Evolutionary conservation across 2,888 invertebrate species (phyloP), one percentile per base, ranked within the genome.

Genomic region (Melanargia galathea): DNA sequence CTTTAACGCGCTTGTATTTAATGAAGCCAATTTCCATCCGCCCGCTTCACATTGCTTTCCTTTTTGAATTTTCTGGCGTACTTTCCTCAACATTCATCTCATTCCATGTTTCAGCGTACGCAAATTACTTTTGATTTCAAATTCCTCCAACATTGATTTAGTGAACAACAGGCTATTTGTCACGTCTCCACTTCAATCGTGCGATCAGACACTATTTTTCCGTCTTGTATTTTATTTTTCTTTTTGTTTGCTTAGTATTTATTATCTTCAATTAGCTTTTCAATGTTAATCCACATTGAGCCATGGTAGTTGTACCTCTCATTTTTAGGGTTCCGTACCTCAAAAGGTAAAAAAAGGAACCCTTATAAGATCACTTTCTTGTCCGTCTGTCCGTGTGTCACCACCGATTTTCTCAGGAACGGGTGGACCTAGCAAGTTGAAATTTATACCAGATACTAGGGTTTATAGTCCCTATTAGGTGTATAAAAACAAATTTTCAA

Each of bases 11-110:
- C 79, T 80, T 83, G 82, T 83, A 82, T 84, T 85, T 90, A 90
- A 91, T 90, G 90, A 90, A 90, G 89, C 87, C 89, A 91, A 90
- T 90, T 89, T 90, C 85, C 84, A 77, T 74, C 79, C 81, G 52
- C 80, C 78, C 83, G 82, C 82, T 84, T 83, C 80, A 84, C 85
- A 84, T 86, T 84, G 84, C 85, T 82, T 83, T 86, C 83, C 86
- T 86, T 87, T n/a, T 84, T 83, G 85, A 86, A 89, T 86, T 89
- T 87, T 86, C 85, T 83, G 81, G 80, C 84, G 84, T 87, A 87
- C 88, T 90, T 90, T 86, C 85, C 84, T 82, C 84, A 84, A 86
- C 85, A 89, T 87, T 84, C 84, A 87, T 89, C 88, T 87, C 84
- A 79, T 85, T 84, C 81, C 82, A 76, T 82, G 76, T 82, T 86